These are phyloP conservation scores for Agrilus cyanescens DNA, from an alignment of 2,888 invertebrate genomes.

Conservation along the genomic window DNA sequence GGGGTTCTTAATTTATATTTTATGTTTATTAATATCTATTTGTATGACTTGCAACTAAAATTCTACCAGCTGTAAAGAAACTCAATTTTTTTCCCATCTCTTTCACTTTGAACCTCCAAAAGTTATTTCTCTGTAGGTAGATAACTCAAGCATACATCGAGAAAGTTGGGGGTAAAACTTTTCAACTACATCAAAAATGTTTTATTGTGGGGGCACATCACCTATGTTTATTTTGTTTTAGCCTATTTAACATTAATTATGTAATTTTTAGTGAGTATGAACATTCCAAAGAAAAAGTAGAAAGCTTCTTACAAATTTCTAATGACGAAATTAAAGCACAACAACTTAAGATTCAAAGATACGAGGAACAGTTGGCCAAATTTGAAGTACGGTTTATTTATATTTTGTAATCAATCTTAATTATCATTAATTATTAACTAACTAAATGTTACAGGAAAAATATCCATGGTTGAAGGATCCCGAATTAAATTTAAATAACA, in stretches of 20 bases:
- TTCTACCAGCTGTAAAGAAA: too few relatives aligned
- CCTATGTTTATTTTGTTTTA: neutral
- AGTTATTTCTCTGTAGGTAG: too few relatives aligned
- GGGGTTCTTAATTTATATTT: too few relatives aligned
- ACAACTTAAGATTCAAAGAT: conserved; percentile 24
- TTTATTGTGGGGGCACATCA: neutral
- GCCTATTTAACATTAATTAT: conserved; percentile 11
- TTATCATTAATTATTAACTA: neutral
- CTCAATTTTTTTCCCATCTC: too few relatives aligned
- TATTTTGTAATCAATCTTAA: neutral
- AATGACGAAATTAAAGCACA: conserved; percentile 18
- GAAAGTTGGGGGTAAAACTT: too few relatives aligned
- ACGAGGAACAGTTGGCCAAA: conserved; percentile 25
- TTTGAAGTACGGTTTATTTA: conserved; percentile 22
- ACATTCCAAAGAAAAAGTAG: conserved; percentile 13
- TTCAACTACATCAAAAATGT: too few relatives aligned
- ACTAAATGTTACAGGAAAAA: conserved; percentile 21
- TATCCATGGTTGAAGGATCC: conserved; percentile 25
- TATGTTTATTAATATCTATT: too few relatives aligned
- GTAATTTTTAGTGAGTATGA: conserved; percentile 14
- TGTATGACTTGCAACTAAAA: too few relatives aligned
- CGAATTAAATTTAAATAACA: conserved; percentile 23
- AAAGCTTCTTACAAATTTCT: conserved; percentile 9
- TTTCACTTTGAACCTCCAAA: too few relatives aligned
- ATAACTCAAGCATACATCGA: too few relatives aligned